Evolutionary conservation across 2,113 vertebrate genomes (phyloP), one percentile per base, ranked within the genome.

Genomic region (Junco hyemalis): DNA sequence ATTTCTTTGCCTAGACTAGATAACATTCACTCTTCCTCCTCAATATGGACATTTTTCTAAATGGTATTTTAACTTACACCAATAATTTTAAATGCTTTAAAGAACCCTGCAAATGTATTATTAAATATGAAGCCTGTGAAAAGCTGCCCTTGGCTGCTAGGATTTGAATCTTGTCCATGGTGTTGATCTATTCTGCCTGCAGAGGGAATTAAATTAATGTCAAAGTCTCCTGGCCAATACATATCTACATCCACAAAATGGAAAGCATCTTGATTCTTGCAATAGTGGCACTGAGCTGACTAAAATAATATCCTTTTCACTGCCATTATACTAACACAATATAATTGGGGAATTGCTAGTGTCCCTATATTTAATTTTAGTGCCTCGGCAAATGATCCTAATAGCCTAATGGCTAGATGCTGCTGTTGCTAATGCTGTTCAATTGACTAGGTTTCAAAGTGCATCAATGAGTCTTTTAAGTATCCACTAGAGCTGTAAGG

Each of bases 281-380:
- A 87, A 79, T 93, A 94, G 80, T 89, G 89, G 92, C 74, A 66
- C 72, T 66, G 86, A 88, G 79, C 92, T 94, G 95, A 94, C 83
- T 93, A 66, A 96, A 95, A 96, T 94, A 94, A 94, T 95, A 96
- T 81, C 93, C 79, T 95, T 96, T 95, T 90, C 94, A 86, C 84
- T 90, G 94, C 92, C 92, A 96, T 96, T 97, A 96, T 92, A 95
- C 93, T 93, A 96, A 93, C 90, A 94, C 94, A 96, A 96, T 88
- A 88, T 95, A 94, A 97, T 90, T 95, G 93, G 94, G 91, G 92
- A 96, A 97, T 97, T 95, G 90, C 95, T 78, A 45, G 81, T 73
- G 89, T 96, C 92, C 96, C 91, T 97, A 91, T 94, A 95, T 96
- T 97, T 97, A 97, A 97, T 97, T 88, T 94, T 95, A 76, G 95